Percentiles rank a stretch among this genome's conserved stretches.
Conservation (phyloP, 2,113 vertebrate species). For the Sitta europaea region DNA sequence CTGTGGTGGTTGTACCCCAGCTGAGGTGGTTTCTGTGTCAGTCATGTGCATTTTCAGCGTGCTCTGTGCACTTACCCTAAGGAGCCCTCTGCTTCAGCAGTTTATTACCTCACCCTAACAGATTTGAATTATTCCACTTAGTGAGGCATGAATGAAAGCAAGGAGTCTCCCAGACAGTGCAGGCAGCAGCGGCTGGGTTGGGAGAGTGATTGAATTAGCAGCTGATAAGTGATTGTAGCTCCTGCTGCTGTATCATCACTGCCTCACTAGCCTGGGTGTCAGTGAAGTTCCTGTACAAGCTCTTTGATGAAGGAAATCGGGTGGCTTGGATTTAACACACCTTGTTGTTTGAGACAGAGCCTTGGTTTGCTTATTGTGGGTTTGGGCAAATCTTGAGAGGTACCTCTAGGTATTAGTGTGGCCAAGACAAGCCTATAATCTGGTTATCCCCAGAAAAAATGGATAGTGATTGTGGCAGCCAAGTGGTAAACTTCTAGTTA, state of each 20-base stretch:
- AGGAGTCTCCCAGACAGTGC: background rate
- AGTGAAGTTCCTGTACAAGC: background rate
- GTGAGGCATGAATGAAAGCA: background rate
- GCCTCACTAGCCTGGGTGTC: background rate
- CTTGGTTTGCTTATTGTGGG: background rate
- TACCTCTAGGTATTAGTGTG: background rate
- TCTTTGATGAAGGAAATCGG: background rate
- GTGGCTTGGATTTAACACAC: background rate
- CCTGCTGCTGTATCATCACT: background rate
- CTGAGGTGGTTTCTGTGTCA: background rate
- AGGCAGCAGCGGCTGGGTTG: background rate
- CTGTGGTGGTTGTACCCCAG: background rate
- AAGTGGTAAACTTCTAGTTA: background rate
- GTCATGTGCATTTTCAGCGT: background rate
- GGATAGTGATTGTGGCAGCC: background rate
- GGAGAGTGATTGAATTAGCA: slow-evolving; percentile 18
- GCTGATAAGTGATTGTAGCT: background rate
- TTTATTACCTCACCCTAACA: slow-evolving; percentile 40
- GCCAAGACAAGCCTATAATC: background rate
- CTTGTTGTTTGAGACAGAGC: background rate
- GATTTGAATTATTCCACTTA: slow-evolving; percentile 22
- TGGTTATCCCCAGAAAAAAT: background rate
- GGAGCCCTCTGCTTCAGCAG: slow-evolving; percentile 3
- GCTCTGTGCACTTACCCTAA: background rate
- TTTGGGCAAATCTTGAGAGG: background rate